Evolutionary conservation across 2,113 vertebrate genomes (phyloP), one percentile per base, ranked within the genome.

Genomic region (Rana temporaria): DNA sequence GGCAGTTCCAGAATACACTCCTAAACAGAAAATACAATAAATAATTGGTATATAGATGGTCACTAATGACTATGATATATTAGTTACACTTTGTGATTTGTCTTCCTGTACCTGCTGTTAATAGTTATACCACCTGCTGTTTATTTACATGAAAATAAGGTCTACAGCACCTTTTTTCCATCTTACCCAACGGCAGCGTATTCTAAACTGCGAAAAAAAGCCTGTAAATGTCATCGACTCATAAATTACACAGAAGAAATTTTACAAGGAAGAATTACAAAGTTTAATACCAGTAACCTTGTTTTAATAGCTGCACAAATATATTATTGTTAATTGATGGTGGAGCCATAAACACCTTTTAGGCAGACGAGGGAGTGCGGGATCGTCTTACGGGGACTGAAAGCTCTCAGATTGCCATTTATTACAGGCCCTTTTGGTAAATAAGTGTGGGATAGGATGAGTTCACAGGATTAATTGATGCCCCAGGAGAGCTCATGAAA

Each of bases 391-490:
- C 84, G 83, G 77, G 85, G 86, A 85, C 65, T 78, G 86, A 76
- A 85, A 85, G 70, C 32, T 85, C 72, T 66, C 64, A 68, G 64
- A 30, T 77, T 88, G 57, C 34, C 38, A 63, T 86, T 64, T 74
- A 64, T 85, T 86, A 82, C 73, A 68, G 55, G 72, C 85, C 26
- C 60, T 86, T 85, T 77, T 78, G 74, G 88, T 85, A 87, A 86
- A 81, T 87, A 85, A 78, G 85, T 81, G n/a, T 81, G 48, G 20
- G 83, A 80, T 53, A 86, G 78, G 76, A 85, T 84, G 84, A 90
- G 18, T 86, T 90, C 75, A 57, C 57, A 62, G 85, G 69, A 88
- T 89, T 93, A 90, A 90, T 73, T 84, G 69, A 76, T 71, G 76
- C 20, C 78, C 69, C 72, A 64, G 82, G 84, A 87, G 84, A 78